phyloP scores from a whole-genome alignment of 2,797 vertebrate species.

The Rhincodon typus region DNA sequence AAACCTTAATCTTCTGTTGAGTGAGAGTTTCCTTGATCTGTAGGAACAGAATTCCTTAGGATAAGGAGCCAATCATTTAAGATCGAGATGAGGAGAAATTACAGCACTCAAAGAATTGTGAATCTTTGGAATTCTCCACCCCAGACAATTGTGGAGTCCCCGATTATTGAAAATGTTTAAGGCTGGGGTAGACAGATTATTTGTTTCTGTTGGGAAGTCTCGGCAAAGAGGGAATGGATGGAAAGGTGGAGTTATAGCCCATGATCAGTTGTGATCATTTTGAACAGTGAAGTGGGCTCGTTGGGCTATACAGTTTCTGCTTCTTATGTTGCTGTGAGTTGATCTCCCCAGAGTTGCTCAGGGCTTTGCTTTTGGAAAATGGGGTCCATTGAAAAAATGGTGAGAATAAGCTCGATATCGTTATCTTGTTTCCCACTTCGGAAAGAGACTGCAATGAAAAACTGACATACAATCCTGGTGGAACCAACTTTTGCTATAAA shows the following conservation, averaged over 20 bases:
- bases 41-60: no score
- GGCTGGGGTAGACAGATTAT: neutral
- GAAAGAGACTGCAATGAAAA: neutral
- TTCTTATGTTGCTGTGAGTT: no score
- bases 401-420: neutral
- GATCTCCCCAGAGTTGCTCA: neutral
- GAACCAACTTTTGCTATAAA: neutral
- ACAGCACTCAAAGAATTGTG: no score
- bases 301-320: no score
- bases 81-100: no score
- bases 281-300: neutral
- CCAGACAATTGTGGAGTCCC: no score
- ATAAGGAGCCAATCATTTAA: neutral
- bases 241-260: neutral
- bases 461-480: neutral
- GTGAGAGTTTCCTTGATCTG: neutral
- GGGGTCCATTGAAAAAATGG: neutral
- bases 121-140: no score
- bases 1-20: neutral
- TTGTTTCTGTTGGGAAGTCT: neutral
- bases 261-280: neutral
- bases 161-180: no score
- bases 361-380: neutral
- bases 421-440: neutral
- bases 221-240: no score